Evolutionary conservation across 1,140 invertebrate species (phyloP), one percentile per base, ranked within the genome.

Genomic region (Papilio polytes): DNA sequence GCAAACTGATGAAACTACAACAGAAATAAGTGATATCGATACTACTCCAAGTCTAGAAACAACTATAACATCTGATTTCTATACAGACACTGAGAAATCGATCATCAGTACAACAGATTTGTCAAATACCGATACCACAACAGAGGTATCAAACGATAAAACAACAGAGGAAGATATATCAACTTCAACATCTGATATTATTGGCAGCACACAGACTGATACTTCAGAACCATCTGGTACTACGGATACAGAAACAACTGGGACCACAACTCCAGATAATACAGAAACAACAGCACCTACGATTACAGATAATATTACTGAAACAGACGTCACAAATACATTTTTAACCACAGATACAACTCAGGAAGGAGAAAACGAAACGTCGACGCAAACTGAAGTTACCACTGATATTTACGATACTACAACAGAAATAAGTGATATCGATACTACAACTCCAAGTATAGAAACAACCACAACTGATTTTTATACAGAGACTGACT

Each of bases 401-500:
- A 66, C 59, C 22, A 70, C 63, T 36, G 63, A 70, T n/a, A 56
- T 56, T n/a, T 56, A 56, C 7, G n/a, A 56, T 56, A 56, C 53
- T 56, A 56, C 63, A 31, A 70, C 63, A 70, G 63, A 70, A 66
- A 66, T 66, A 66, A 26, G 10, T 66, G 22, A 66, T 31, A 59
- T 22, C 9, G 56, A 59, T 20, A 59, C 56, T 59, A 59, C 56
- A 22, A 59, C 56, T 59, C n/a, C 56, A 20, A 59, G 22, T 59
- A 31, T 15, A 66, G 59, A 66, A 70, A 70, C 22, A 7, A 13
- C 1, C 4, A 36, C 22, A 70, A 6, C 22, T 22, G 59, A 26
- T 70, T 1, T 15, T 36, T 36, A 31, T 36, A 70, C 63, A 70
- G 26, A 36, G 2, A 70, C 63, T 31, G 63, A 70, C 18, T 18